A percentile compares a stretch with the other conserved stretches of the same genome.
Evolutionary conservation across 2,797 vertebrate genomes (phyloP).

Genomic region (Sphaeramia orbicularis): DNA sequence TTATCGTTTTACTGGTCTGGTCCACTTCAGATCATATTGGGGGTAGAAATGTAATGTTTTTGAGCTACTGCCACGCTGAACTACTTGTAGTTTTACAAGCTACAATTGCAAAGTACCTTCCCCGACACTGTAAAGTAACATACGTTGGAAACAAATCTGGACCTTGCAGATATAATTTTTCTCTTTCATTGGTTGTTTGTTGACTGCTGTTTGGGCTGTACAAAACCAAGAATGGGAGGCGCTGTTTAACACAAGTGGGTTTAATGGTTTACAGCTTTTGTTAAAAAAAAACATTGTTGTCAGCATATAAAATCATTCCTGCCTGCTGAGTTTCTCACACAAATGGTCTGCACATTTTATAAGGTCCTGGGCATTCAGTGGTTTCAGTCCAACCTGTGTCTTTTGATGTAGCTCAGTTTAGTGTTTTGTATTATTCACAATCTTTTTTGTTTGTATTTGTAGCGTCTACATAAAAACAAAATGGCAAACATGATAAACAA

Average conservation of each 20-base stretch:
- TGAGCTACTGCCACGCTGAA: too few relatives aligned
- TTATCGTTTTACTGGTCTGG: too few relatives aligned
- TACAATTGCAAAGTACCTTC: too few relatives aligned
- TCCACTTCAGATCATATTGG: too few relatives aligned
- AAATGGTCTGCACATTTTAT: conserved; percentile 6
- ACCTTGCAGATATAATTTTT: background rate
- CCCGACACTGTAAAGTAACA: background rate
- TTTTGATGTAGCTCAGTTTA: conserved; percentile 37
- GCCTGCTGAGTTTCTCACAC: background rate
- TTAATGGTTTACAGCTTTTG: conserved; percentile 5
- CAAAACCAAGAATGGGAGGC: background rate
- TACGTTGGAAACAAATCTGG: background rate
- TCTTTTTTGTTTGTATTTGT: conserved; percentile 10
- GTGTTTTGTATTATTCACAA: conserved; percentile 14
- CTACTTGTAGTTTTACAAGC: too few relatives aligned
- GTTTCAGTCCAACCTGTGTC: conserved; percentile 11
- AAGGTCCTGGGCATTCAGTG: conserved; percentile 4
- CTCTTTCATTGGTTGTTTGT: background rate
- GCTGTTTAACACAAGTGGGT: background rate
- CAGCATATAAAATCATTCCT: background rate
- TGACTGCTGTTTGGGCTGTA: background rate
- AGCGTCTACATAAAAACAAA: background rate
- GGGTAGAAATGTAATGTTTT: too few relatives aligned
- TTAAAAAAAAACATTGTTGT: conserved; percentile 2
- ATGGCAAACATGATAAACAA: background rate